These are phyloP conservation scores for Bovichtus diacanthus DNA, from an alignment of 2,797 vertebrate genomes.

Conservation along the genomic window DNA sequence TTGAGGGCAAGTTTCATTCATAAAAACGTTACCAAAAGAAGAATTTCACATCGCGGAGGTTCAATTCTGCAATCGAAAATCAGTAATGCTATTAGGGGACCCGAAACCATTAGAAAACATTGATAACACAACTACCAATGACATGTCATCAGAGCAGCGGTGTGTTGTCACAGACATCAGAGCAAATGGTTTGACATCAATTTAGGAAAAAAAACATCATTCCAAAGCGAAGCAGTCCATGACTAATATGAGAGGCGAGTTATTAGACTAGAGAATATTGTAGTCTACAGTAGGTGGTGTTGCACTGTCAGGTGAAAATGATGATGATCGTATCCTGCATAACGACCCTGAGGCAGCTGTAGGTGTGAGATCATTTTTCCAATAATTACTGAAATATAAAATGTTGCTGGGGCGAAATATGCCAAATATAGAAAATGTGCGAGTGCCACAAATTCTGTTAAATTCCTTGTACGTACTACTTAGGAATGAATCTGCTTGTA, in stretches of 20 bases:
- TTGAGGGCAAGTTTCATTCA: not conserved
- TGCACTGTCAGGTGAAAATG: not conserved
- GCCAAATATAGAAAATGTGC: not conserved
- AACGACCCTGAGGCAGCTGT: not conserved
- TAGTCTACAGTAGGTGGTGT: not conserved
- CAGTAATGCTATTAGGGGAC: not conserved
- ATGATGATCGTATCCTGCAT: no score
- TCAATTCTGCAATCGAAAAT: not conserved
- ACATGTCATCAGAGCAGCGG: not conserved
- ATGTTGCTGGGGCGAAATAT: not conserved
- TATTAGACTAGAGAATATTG: not conserved
- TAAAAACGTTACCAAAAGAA: not conserved
- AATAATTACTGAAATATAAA: not conserved
- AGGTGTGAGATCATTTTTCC: not conserved
- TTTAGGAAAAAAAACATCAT: not conserved
- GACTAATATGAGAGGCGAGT: not conserved
- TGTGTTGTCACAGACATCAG: not conserved
- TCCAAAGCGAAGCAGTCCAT: not conserved
- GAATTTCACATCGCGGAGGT: not conserved
- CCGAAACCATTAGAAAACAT: not conserved
- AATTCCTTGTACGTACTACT: not conserved
- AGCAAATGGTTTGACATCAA: not conserved
- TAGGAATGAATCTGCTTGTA: not conserved
- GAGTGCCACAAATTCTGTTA: not conserved
- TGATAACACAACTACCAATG: no score